Conservation (phyloP, 2,113 vertebrate genomes). For the Canis aureus region DNA sequence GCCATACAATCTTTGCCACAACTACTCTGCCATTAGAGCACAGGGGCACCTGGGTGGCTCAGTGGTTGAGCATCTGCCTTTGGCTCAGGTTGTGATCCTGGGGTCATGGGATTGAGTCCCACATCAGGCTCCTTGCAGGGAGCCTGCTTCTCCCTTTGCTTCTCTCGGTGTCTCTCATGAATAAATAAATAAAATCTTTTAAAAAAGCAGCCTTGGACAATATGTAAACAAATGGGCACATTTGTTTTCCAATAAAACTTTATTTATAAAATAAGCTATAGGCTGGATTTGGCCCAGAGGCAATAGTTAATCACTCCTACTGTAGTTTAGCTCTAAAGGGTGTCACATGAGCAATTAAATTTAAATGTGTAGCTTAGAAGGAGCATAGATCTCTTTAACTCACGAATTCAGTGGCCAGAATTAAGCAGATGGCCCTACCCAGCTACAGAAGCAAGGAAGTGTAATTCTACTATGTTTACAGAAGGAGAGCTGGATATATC, state of each 20-base stretch:
- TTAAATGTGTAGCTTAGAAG: not conserved
- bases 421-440: not conserved
- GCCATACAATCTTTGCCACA: not conserved
- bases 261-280: not conserved
- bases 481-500: not conserved
- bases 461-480: not conserved
- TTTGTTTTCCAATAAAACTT: not conserved
- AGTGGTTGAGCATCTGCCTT: not conserved
- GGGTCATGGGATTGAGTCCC: not conserved
- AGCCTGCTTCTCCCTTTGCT: not conserved
- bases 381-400: not conserved
- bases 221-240: not conserved
- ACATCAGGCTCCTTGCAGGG: not conserved
- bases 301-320: not conserved
- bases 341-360: slow-evolving; percentile 21
- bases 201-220: not conserved
- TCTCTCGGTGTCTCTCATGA: too few species aligned
- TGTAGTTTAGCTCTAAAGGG: not conserved
- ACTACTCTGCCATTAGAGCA: not conserved
- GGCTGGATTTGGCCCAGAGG: not conserved
- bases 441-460: not conserved
- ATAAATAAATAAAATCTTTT: too few species aligned
- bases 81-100: not conserved
- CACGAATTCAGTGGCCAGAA: not conserved
- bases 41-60: not conserved